A percentile compares a stretch with the other conserved stretches of the same genome.
phyloP scores from a whole-genome alignment of 1,140 invertebrate species.

The Euschistus heros region DNA sequence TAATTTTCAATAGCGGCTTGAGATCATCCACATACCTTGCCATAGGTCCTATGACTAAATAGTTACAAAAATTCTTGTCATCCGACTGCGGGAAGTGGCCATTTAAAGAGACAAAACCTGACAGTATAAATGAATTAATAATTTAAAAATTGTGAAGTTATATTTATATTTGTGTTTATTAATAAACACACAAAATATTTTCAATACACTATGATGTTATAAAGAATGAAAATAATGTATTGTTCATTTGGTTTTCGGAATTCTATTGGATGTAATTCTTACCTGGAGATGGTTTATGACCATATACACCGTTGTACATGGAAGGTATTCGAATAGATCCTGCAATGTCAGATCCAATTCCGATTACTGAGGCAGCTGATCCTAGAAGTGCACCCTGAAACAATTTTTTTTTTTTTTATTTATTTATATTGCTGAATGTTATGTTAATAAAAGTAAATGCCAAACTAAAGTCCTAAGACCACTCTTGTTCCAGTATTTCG shows the following conservation, averaged over 20 bases:
- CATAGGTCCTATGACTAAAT: slow-evolving; percentile 60
- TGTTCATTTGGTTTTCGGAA: not conserved
- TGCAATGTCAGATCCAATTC: slow-evolving; percentile 76
- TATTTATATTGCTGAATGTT: too few species aligned
- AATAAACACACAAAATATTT: not conserved
- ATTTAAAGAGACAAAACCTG: slow-evolving; percentile 24
- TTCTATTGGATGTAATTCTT: slow-evolving; percentile 13
- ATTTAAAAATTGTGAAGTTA: not conserved
- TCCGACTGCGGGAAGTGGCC: slow-evolving; percentile 46
- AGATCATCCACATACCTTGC: slow-evolving; percentile 70
- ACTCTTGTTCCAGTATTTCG: too few species aligned
- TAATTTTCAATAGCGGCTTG: slow-evolving; percentile 54
- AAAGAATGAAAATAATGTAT: too few species aligned
- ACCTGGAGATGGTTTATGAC: slow-evolving; percentile 72
- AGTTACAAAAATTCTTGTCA: slow-evolving; percentile 40
- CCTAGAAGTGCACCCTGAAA: slow-evolving; percentile 52
- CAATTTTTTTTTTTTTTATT: not conserved
- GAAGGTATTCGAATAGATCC: slow-evolving; percentile 78
- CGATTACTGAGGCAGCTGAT: slow-evolving; percentile 62
- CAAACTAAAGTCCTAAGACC: too few species aligned
- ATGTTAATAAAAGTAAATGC: too few species aligned
- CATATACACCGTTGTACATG: slow-evolving; percentile 76
- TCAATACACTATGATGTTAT: not conserved
- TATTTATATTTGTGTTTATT: not conserved
- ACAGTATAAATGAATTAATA: not conserved